Percentiles rank a stretch among this genome's conserved stretches.
Evolutionary conservation across 2,113 vertebrate species (phyloP).

Genomic region (Micronycteris hirsuta): DNA sequence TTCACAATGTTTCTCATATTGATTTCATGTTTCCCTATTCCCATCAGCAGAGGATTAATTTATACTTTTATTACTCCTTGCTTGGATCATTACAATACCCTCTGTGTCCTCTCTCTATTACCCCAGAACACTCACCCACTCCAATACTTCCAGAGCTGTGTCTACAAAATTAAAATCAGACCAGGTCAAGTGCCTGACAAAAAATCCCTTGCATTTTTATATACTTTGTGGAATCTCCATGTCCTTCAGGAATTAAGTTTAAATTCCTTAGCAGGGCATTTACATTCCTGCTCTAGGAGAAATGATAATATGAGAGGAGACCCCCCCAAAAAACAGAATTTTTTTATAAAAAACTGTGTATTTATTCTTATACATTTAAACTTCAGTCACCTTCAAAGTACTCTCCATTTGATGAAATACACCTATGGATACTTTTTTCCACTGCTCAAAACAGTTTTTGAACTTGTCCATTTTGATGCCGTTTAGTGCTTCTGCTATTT

Average conservation of each 20-base stretch:
- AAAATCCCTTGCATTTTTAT: not conserved
- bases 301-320: not conserved
- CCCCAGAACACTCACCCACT: not conserved
- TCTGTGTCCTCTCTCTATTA: not conserved
- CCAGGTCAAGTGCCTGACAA: not conserved
- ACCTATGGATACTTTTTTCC: too few relatives aligned
- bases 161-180: constrained; percentile 39
- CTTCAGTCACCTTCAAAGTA: too few relatives aligned
- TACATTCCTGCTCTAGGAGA: not conserved
- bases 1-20: not conserved
- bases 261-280: not conserved
- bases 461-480: too few relatives aligned
- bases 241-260: not conserved
- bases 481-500: too few relatives aligned
- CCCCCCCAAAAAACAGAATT: too few relatives aligned
- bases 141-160: not conserved
- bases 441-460: too few relatives aligned
- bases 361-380: too few relatives aligned
- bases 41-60: not conserved
- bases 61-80: not conserved
- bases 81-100: not conserved
- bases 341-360: too few relatives aligned
- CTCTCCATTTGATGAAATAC: too few relatives aligned
- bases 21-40: not conserved
- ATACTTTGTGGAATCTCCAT: not conserved